These are phyloP conservation scores for Anomalospiza imberbis DNA, from an alignment of 2,797 vertebrate species.

Conservation along the genomic window DNA sequence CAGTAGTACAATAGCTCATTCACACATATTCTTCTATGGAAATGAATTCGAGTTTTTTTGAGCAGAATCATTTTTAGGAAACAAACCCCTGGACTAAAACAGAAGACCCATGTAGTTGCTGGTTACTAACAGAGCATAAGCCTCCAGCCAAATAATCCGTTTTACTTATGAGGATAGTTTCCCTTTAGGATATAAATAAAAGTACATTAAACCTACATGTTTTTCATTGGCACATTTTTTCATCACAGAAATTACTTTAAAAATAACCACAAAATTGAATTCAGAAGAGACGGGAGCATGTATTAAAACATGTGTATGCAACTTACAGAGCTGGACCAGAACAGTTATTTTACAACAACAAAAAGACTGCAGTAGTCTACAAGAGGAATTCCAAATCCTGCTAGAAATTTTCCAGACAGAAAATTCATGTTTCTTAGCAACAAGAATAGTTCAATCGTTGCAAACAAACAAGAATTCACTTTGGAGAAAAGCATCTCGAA, in stretches of 20 bases:
- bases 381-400: not conserved
- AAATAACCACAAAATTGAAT: not conserved
- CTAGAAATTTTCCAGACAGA: not conserved
- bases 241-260: not conserved
- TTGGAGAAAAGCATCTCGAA: not conserved
- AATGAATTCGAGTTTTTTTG: not conserved
- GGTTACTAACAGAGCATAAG: not conserved
- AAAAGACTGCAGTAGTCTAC: not conserved
- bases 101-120: not conserved
- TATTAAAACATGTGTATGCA: not conserved
- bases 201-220: not conserved
- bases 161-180: not conserved
- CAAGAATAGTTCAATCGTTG: not conserved
- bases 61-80: not conserved
- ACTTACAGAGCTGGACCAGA: not conserved
- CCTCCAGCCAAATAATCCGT: not conserved
- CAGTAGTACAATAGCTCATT: not conserved
- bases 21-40: not conserved
- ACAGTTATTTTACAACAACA: not conserved
- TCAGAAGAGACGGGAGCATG: not conserved
- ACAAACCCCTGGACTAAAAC: not conserved
- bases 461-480: not conserved
- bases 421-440: constrained; percentile 23
- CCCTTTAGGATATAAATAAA: not conserved
- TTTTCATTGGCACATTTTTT: not conserved